A percentile compares a stretch with the other conserved stretches of the same genome.
Evolutionary conservation across 2,888 invertebrate genomes (phyloP).

Genomic region (Spicauda simplicius): DNA sequence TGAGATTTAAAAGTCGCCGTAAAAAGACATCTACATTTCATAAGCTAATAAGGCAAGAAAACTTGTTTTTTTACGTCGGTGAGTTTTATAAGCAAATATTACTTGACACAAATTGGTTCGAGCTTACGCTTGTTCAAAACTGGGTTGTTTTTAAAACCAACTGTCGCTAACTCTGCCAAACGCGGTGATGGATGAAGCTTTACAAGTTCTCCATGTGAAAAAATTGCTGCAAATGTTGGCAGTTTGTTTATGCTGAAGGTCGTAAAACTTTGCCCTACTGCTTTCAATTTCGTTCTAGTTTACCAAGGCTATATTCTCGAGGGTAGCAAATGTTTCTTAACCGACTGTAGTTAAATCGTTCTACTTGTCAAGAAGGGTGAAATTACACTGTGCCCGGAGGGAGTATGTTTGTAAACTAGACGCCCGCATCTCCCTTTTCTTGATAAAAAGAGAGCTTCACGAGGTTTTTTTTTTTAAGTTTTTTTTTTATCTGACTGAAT

Average conservation of each 20-base stretch:
- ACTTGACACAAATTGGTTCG: conserved; percentile 14
- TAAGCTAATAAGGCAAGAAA: background rate
- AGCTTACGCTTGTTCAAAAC: conserved; percentile 16
- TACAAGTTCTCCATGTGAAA: conserved; percentile 26
- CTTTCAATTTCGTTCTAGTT: background rate
- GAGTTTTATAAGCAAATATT: conserved; percentile 6
- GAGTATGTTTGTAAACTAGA: background rate
- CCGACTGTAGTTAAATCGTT: too few relatives aligned
- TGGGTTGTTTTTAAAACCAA: conserved; percentile 17
- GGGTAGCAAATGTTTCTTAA: background rate
- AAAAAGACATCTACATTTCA: background rate
- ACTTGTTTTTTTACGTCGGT: background rate
- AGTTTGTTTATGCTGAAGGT: conserved; percentile 5
- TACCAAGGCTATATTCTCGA: background rate
- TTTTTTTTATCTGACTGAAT: too few relatives aligned
- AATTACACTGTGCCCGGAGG: background rate
- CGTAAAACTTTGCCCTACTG: background rate
- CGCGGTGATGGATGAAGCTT: conserved; percentile 25
- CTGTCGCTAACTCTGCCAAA: conserved; percentile 25
- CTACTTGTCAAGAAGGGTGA: too few relatives aligned
- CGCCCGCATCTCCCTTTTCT: background rate
- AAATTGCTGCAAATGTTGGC: conserved; percentile 1
- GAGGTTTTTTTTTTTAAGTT: too few relatives aligned
- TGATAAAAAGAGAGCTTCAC: background rate
- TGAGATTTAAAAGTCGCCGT: background rate